A percentile compares a stretch with the other conserved stretches of the same genome.
phyloP scores from a whole-genome alignment of 2,113 vertebrate genomes.

The Muntiacus reevesi region DNA sequence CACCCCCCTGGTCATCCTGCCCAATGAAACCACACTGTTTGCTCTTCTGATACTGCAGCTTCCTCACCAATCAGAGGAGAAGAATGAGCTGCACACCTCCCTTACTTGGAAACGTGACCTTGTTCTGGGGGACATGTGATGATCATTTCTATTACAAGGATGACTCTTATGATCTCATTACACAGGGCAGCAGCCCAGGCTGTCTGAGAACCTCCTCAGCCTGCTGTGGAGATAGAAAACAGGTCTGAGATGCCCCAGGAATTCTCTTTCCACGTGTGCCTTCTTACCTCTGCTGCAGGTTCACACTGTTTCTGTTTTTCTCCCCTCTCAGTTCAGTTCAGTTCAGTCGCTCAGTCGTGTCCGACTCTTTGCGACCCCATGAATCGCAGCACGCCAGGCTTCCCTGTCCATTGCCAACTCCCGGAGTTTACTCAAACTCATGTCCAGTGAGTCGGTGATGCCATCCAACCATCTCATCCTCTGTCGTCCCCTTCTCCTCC shows the following conservation, averaged over 20 bases:
- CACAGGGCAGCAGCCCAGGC: background rate
- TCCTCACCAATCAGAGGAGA: background rate
- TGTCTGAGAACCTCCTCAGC: background rate
- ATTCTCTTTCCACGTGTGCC: background rate
- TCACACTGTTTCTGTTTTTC: background rate
- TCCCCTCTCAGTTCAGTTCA: background rate
- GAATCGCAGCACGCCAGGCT: background rate
- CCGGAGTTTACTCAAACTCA: background rate
- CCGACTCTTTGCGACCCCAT: background rate
- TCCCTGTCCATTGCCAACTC: background rate
- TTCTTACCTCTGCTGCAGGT: background rate
- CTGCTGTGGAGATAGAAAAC: background rate
- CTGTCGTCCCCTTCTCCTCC: background rate
- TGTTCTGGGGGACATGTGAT: background rate
- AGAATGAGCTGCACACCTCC: background rate
- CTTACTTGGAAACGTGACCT: background rate
- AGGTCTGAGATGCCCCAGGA: background rate
- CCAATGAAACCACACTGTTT: background rate
- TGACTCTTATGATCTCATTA: background rate
- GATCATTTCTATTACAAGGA: background rate
- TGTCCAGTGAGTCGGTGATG: background rate
- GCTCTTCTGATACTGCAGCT: background rate
- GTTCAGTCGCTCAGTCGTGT: background rate
- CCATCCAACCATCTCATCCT: background rate
- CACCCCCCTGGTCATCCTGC: background rate